Evolutionary conservation across 2,888 invertebrate genomes (phyloP).

Genomic region (Syritta pipiens): DNA sequence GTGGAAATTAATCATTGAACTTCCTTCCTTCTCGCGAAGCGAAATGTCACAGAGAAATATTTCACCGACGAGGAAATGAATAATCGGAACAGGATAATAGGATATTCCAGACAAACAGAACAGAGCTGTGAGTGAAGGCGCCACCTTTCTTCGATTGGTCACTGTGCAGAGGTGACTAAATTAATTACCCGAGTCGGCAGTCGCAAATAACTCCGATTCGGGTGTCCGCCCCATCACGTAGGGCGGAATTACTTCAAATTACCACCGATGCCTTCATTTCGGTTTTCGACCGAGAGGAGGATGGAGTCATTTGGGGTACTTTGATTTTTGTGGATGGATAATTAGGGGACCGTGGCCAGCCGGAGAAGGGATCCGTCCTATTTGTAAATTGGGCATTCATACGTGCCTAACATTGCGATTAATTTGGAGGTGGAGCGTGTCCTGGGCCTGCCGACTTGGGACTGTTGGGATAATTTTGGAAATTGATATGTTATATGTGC

Average conservation of each 20-base stretch:
- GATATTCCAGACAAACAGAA: conserved; percentile 41
- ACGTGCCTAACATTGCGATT: conserved; percentile 39
- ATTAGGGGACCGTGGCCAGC: conserved; percentile 24
- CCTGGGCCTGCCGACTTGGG: too few relatives aligned
- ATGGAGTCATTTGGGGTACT: conserved; percentile 8
- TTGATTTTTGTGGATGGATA: conserved; percentile 30
- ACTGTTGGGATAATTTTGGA: not conserved
- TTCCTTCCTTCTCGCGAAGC: conserved; percentile 20
- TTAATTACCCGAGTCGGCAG: conserved; percentile 34
- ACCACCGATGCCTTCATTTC: conserved; percentile 30
- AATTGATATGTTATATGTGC: conserved; percentile 13
- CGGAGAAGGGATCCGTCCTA: not conserved
- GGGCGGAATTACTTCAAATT: conserved; percentile 32
- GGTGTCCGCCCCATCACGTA: conserved; percentile 6
- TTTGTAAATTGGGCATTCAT: conserved; percentile 31
- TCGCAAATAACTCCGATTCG: conserved; percentile 19
- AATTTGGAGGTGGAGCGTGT: not conserved
- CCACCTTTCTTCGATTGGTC: conserved; percentile 1
- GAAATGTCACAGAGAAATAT: conserved; percentile 9
- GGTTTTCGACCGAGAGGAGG: not conserved
- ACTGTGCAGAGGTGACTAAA: conserved; percentile 28
- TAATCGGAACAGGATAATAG: conserved; percentile 57
- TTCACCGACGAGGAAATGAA: conserved; percentile 38
- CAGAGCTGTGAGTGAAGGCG: too few relatives aligned
- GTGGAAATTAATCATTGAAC: conserved; percentile 51